These are phyloP conservation scores for Carterocephalus palaemon DNA, from an alignment of 2,888 invertebrate genomes.

Conservation along the genomic window DNA sequence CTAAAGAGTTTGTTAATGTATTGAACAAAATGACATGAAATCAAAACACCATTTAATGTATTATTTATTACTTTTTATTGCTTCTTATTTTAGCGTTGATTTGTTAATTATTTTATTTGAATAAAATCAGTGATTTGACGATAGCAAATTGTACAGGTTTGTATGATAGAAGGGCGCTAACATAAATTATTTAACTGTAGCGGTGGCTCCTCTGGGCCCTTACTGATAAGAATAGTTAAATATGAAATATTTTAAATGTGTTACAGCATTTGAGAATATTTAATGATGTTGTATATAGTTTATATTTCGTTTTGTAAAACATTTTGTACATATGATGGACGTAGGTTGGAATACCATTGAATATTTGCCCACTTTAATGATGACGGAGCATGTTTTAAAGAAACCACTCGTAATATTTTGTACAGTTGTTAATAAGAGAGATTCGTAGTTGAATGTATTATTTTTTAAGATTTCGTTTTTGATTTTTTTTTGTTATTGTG, in stretches of 20 bases:
- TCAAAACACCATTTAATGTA: slow-evolving; percentile 16
- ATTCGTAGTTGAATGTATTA: slow-evolving; percentile 74
- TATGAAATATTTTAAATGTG: slow-evolving; percentile 78
- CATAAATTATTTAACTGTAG: slow-evolving; percentile 56
- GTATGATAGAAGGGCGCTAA: slow-evolving; percentile 36
- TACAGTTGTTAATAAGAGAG: slow-evolving; percentile 73
- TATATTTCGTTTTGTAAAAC: slow-evolving; percentile 76
- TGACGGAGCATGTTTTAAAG: slow-evolving; percentile 67
- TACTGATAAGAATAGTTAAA: slow-evolving; percentile 74
- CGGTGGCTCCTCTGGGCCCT: slow-evolving; percentile 51
- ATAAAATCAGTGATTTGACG: slow-evolving; percentile 39
- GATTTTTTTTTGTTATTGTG: slow-evolving; percentile 80
- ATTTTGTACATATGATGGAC: slow-evolving; percentile 66
- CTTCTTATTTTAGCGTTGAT: slow-evolving; percentile 54
- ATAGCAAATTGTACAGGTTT: slow-evolving; percentile 59
- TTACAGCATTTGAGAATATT: slow-evolving; percentile 79
- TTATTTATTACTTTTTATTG: slow-evolving; percentile 58
- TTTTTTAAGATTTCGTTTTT: slow-evolving; percentile 72
- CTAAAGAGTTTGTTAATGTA: too few species aligned
- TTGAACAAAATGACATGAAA: slow-evolving; percentile 48
- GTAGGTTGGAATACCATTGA: slow-evolving; percentile 54
- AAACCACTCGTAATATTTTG: slow-evolving; percentile 76
- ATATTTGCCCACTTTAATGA: slow-evolving; percentile 68
- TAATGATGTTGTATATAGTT: slow-evolving; percentile 79
- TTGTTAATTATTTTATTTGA: slow-evolving; percentile 37